Percentiles rank a stretch among this genome's conserved stretches.
Evolutionary conservation across 2,888 invertebrate genomes (phyloP).

Genomic region (Calameuta filiformis): DNA sequence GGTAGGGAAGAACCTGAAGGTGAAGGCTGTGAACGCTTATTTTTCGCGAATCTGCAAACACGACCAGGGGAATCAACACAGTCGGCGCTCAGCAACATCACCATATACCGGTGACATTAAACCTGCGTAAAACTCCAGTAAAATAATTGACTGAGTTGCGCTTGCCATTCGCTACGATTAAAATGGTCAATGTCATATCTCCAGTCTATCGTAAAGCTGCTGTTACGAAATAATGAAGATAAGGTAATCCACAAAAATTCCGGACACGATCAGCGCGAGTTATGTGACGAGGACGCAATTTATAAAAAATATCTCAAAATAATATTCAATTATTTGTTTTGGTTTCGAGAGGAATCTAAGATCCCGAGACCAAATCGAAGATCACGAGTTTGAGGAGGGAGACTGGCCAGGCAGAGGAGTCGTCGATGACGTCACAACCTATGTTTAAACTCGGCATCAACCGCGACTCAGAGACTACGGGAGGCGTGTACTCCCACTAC

Average conservation of each 20-base stretch:
- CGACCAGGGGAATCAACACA: background rate
- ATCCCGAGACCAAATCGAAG: background rate
- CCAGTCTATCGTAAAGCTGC: background rate
- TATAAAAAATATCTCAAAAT: background rate
- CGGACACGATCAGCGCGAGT: background rate
- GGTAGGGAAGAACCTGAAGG: background rate
- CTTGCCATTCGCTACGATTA: background rate
- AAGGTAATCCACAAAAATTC: background rate
- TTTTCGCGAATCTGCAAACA: background rate
- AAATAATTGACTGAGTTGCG: background rate
- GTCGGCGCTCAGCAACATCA: background rate
- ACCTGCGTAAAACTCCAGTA: background rate
- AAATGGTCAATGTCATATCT: background rate
- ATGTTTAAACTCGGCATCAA: constrained; percentile 48
- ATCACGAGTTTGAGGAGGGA: background rate
- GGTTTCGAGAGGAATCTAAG: background rate
- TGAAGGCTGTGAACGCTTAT: background rate
- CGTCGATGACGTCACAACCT: constrained; percentile 49
- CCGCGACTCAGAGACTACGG: constrained; percentile 28
- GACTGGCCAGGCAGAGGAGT: background rate
- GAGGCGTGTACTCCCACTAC: constrained; percentile 3
- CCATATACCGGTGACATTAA: background rate
- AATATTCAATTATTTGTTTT: background rate
- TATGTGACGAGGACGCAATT: background rate
- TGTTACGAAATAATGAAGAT: background rate